Percentiles rank a stretch among this genome's conserved stretches.
phyloP scores from a whole-genome alignment of 2,888 invertebrate genomes.

The Watsonalla cultraria region DNA sequence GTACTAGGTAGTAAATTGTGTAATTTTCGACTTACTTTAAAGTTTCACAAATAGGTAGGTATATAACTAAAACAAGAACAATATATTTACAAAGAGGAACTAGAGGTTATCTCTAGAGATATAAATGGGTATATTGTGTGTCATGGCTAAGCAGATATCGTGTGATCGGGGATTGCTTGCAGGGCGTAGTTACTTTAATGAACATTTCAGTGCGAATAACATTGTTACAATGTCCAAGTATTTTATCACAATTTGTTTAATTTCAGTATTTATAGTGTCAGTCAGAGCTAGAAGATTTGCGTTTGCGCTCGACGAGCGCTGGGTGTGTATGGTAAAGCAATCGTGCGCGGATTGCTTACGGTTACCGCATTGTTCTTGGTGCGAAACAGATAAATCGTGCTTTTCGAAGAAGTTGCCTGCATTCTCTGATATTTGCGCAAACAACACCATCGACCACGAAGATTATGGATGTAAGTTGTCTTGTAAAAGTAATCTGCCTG shows the following conservation, averaged over 20 bases:
- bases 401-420: constrained; percentile 41
- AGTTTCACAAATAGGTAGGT: too few species aligned
- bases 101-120: constrained; percentile 63
- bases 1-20: too few species aligned
- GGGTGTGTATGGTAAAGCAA: constrained; percentile 57
- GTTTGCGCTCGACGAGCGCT: constrained; percentile 44
- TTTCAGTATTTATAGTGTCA: constrained; percentile 9
- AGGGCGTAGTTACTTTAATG: constrained; percentile 1
- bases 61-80: too few species aligned
- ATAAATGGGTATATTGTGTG: constrained; percentile 36
- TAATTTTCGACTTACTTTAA: too few species aligned
- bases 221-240: constrained; percentile 18
- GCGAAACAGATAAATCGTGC: constrained; percentile 48
- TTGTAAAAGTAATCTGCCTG: too few species aligned
- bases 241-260: not conserved
- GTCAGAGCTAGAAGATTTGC: constrained; percentile 24
- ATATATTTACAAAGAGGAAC: constrained; percentile 19
- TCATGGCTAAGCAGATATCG: constrained; percentile 53
- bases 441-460: constrained; percentile 40
- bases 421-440: constrained; percentile 39
- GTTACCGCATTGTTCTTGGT: constrained; percentile 66
- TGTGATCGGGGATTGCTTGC: constrained; percentile 9
- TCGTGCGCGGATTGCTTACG: constrained; percentile 57
- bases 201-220: constrained; percentile 4
- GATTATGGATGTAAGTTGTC: constrained; percentile 48